Conservation (phyloP, 2,888 invertebrate species). For the Anagyrus pseudococci region DNA sequence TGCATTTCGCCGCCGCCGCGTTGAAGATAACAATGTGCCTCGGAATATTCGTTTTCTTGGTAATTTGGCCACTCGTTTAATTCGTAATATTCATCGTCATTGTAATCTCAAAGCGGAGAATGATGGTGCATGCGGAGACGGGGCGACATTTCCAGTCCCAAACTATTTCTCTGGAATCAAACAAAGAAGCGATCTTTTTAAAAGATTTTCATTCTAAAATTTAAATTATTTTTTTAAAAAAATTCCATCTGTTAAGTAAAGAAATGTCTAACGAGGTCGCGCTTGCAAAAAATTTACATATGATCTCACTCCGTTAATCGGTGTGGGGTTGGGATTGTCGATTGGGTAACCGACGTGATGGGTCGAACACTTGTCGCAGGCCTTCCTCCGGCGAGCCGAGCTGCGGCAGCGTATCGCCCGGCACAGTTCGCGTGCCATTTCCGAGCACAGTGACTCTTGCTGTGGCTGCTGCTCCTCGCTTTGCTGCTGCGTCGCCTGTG, state of each 20-base stretch:
- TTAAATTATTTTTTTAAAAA: neutral
- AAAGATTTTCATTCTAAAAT: constrained; percentile 29
- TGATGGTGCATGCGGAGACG: constrained; percentile 62
- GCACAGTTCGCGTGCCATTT: constrained; percentile 78
- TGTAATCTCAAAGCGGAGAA: constrained; percentile 51
- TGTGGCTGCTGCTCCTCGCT: constrained; percentile 42
- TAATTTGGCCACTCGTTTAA: too few relatives aligned
- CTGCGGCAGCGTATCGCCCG: constrained; percentile 70
- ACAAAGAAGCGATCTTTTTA: constrained; percentile 38
- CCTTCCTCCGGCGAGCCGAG: constrained; percentile 71
- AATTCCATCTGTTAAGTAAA: too few relatives aligned
- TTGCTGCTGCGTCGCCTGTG: constrained; percentile 51
- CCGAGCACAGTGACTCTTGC: constrained; percentile 77
- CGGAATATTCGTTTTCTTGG: too few relatives aligned
- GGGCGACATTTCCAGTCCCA: constrained; percentile 62
- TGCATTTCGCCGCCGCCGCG: too few relatives aligned
- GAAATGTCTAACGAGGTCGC: too few relatives aligned
- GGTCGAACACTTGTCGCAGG: constrained; percentile 67
- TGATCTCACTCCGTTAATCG: constrained; percentile 60
- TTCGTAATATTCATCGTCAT: too few relatives aligned
- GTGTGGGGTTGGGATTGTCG: constrained; percentile 62
- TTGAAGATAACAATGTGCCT: too few relatives aligned
- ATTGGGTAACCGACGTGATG: constrained; percentile 62
- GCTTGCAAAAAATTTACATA: constrained; percentile 40
- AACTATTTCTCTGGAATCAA: constrained; percentile 58